Conservation (phyloP, 2,113 vertebrate species). For the Willisornis vidua region DNA sequence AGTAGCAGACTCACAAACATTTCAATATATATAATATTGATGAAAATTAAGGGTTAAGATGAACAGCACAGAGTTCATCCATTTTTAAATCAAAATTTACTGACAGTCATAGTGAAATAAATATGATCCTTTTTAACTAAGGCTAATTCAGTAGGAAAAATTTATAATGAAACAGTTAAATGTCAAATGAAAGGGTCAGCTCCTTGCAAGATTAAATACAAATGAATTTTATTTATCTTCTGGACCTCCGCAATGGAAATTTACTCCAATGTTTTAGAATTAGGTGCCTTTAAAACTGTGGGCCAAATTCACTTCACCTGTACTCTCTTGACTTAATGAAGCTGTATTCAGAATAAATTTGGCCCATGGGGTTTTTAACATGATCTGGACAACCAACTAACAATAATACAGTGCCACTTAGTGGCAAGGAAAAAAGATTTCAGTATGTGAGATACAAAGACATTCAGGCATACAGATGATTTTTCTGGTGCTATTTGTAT, state of each 20-base stretch:
- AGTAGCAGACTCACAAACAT: background rate
- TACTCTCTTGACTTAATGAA: background rate
- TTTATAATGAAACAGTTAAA: constrained; percentile 68
- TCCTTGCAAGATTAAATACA: constrained; percentile 42
- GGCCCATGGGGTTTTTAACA: constrained; percentile 43
- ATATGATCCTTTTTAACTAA: constrained; percentile 69
- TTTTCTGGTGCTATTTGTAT: constrained; percentile 54
- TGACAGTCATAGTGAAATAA: constrained; percentile 36
- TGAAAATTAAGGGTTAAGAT: constrained; percentile 56
- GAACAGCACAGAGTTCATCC: constrained; percentile 50
- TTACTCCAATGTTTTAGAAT: background rate
- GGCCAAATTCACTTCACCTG: background rate
- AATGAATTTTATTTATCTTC: background rate
- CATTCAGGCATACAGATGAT: background rate
- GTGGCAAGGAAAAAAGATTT: constrained; percentile 60
- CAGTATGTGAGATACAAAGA: background rate
- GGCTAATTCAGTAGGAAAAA: constrained; percentile 72
- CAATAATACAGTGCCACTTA: constrained; percentile 73
- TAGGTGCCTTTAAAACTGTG: background rate
- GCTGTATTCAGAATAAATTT: constrained; percentile 1
- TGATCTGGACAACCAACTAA: constrained; percentile 39
- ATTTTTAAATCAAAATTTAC: constrained; percentile 69
- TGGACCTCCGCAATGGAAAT: background rate
- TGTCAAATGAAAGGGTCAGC: constrained; percentile 52
- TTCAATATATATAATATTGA: constrained; percentile 49